These are phyloP conservation scores for Poeciliopsis turrubarensis DNA, from an alignment of 2,113 vertebrate species.

Conservation along the genomic window DNA sequence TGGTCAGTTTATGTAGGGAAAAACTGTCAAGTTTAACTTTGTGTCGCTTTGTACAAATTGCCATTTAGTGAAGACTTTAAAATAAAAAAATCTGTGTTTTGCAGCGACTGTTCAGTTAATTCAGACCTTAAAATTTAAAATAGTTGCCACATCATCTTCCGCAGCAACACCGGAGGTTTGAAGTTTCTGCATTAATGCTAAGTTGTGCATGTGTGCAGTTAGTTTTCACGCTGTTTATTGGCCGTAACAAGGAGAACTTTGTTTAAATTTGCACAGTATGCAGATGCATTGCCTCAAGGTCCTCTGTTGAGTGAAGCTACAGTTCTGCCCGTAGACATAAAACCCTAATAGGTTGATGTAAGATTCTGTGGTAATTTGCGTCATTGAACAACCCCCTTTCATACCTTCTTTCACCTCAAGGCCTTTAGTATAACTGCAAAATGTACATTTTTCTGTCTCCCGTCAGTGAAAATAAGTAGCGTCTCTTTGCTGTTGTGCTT, in stretches of 20 bases:
- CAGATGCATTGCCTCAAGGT: conserved; percentile 64
- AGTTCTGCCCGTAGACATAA: conserved; percentile 48
- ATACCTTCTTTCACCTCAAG: not conserved
- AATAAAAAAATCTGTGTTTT: no score
- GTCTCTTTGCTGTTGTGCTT: conserved; percentile 38
- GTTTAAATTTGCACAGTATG: conserved; percentile 52
- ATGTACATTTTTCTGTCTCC: not conserved
- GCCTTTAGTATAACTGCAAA: not conserved
- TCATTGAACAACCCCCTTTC: conserved; percentile 13
- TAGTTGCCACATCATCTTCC: conserved; percentile 49
- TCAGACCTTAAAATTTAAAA: conserved; percentile 8
- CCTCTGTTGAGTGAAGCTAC: conserved; percentile 49
- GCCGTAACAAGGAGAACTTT: conserved; percentile 64
- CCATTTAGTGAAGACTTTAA: conserved; percentile 1
- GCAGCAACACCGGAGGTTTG: conserved; percentile 46
- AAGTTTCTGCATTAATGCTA: conserved; percentile 55
- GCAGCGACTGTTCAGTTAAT: not conserved
- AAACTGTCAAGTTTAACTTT: not conserved
- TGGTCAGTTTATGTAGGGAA: not conserved
- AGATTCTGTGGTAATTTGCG: conserved; percentile 29
- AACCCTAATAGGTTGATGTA: conserved; percentile 13
- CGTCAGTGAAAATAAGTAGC: conserved; percentile 1
- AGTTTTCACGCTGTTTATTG: conserved; percentile 60
- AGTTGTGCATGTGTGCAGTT: conserved; percentile 40
- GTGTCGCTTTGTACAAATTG: not conserved